These are phyloP conservation scores for Oeneis ivallda DNA, from an alignment of 2,888 invertebrate species.

Conservation along the genomic window DNA sequence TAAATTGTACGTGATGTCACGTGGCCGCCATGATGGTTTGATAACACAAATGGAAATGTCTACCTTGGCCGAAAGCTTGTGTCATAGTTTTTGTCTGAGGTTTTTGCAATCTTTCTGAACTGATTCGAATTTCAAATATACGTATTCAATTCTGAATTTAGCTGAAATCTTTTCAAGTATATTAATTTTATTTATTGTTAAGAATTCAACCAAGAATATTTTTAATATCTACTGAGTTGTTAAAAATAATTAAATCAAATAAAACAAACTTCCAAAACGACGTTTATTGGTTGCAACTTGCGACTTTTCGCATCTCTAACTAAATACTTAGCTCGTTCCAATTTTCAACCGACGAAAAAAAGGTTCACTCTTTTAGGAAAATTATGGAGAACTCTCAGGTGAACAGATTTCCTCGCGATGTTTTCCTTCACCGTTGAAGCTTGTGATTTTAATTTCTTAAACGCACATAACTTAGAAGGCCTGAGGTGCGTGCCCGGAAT, in stretches of 20 bases:
- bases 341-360: no score
- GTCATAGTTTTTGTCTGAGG: constrained; percentile 12
- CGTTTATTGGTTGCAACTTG: background rate
- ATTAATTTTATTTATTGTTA: no score
- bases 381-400: no score
- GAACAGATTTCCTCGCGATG: no score
- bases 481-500: no score
- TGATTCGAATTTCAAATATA: background rate
- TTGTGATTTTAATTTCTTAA: no score
- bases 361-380: no score
- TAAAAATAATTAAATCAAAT: background rate
- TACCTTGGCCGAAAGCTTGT: constrained; percentile 13
- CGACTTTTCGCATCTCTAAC: background rate
- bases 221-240: background rate
- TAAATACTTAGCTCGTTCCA: constrained; percentile 1
- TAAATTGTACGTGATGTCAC: constrained; percentile 17
- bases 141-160: no score
- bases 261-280: background rate
- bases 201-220: no score
- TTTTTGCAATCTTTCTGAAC: background rate
- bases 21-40: constrained; percentile 9
- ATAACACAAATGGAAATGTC: constrained; percentile 6
- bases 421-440: no score
- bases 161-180: background rate
- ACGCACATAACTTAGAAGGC: no score